phyloP scores from a whole-genome alignment of 2,888 invertebrate species.

The Pimpla rufipes region DNA sequence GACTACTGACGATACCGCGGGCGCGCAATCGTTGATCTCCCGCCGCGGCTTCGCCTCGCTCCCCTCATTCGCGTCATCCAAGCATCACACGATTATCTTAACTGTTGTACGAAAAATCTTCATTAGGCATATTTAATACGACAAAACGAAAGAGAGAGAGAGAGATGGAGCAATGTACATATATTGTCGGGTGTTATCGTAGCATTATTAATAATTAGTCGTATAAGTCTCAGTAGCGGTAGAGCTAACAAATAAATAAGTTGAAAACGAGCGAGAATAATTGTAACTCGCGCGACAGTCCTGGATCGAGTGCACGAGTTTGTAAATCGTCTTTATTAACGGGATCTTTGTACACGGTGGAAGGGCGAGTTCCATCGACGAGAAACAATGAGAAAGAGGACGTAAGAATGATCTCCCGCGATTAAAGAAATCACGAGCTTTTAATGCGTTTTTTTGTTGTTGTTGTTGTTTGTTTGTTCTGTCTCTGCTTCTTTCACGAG shows the following conservation, averaged over 20 bases:
- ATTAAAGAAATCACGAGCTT: constrained; percentile 1
- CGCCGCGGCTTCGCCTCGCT: neutral
- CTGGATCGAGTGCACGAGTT: constrained; percentile 57
- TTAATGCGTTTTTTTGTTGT: too few relatives aligned
- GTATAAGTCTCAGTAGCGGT: neutral
- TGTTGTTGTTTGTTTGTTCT: neutral
- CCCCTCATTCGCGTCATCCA: neutral
- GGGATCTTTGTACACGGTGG: constrained; percentile 79
- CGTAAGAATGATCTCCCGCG: constrained; percentile 45
- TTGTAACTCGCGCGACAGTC: neutral
- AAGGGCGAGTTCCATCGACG: constrained; percentile 75
- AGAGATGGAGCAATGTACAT: constrained; percentile 1
- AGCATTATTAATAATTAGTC: neutral
- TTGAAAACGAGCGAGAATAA: constrained; percentile 8
- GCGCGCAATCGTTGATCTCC: constrained; percentile 68
- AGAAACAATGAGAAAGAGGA: constrained; percentile 45
- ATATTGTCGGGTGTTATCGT: constrained; percentile 13
- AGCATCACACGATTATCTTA: neutral
- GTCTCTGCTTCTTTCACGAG: constrained; percentile 38
- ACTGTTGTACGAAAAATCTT: neutral
- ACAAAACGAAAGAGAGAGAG: neutral
- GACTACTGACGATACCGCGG: constrained; percentile 72
- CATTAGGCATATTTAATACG: constrained; percentile 5
- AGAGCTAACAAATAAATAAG: constrained; percentile 1
- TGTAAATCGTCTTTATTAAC: constrained; percentile 71